Base-by-base conservation (phyloP, 2,797 vertebrate genomes). In the Dipus sagitta region DNA sequence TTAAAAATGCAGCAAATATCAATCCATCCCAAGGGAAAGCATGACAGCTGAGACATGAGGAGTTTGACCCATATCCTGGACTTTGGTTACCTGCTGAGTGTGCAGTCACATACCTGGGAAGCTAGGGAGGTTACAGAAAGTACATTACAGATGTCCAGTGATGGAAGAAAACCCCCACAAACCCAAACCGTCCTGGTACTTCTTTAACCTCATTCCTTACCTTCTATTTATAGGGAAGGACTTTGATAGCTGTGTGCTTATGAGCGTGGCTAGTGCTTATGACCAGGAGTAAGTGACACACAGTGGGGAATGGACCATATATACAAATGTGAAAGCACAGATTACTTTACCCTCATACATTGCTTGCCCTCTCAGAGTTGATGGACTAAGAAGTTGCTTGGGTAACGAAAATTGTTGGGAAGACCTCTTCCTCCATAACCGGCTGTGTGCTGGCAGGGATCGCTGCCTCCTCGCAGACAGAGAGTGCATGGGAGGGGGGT, bases 1-100 rank as follows among this genome's bases (percentile, higher is more conserved):
- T 92, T 92, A 80, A 30, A 94, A 93, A 91, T 75, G 68, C 88
- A 72, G 42, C 30, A 42, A 95, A 72, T 88, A 76, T 14, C 85
- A 68, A 34, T 86, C 92, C 70, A 80, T 87, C 86, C 60, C 3
- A 20, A 78, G 74, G 90, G 42, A 96, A 92, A 92, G 93, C 67
- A 70, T 80, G 68, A 76, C 84, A 91, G 65, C 78, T 15, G 58
- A 95, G 77, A 62, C 81, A 38, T 54, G 65, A 91, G 1, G 14
- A 92, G 74, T 70, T 86, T 95, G 94, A 90, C 88, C 52, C 32
- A 3, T 2, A 72, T 74, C 88, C 92, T 92, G 64, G 88, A 72
- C 78, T 92, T 78, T 24, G 76, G 67, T 74, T 90, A 42, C 88
- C 77, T 92, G 34, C 58, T 82, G 30, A 77, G 28, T 23, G 13